phyloP scores from a whole-genome alignment of 2,113 vertebrate genomes.

The Nothoprocta pentlandii region DNA sequence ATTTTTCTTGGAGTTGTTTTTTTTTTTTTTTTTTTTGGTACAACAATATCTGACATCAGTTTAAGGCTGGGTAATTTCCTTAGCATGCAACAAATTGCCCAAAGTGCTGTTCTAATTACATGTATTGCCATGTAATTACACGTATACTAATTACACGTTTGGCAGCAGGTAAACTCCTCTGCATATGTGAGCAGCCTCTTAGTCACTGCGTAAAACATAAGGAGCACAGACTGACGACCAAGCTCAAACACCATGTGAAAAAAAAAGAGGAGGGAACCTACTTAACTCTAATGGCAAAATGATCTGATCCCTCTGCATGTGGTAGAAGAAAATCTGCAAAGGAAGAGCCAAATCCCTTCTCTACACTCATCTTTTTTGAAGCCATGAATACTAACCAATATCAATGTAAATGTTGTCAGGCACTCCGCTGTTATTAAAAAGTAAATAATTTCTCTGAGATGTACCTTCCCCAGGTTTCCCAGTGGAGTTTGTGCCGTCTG shows the following conservation, averaged over 20 bases:
- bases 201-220: background rate
- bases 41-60: slow-evolving; percentile 20
- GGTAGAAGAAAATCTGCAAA: slow-evolving; percentile 33
- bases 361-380: background rate
- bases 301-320: slow-evolving; percentile 34
- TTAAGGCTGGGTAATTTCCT: background rate
- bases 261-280: background rate
- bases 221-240: background rate
- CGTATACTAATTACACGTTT: slow-evolving; percentile 2
- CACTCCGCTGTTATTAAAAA: background rate
- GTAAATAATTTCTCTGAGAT: background rate
- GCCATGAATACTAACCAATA: background rate
- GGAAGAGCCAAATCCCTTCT: slow-evolving; percentile 40
- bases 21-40: slow-evolving; percentile 17
- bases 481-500: background rate
- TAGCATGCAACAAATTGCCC: slow-evolving; percentile 8
- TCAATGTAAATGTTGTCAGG: slow-evolving; percentile 4
- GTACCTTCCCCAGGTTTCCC: background rate
- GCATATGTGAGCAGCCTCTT: slow-evolving; percentile 4
- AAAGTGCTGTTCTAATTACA: background rate
- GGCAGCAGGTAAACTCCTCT: background rate
- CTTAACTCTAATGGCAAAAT: background rate
- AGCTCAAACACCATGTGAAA: background rate
- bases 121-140: background rate
- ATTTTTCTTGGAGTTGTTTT: slow-evolving; percentile 37